These are phyloP conservation scores for Ceyx margarethae DNA, from an alignment of 2,113 vertebrate genomes.

Conservation along the genomic window DNA sequence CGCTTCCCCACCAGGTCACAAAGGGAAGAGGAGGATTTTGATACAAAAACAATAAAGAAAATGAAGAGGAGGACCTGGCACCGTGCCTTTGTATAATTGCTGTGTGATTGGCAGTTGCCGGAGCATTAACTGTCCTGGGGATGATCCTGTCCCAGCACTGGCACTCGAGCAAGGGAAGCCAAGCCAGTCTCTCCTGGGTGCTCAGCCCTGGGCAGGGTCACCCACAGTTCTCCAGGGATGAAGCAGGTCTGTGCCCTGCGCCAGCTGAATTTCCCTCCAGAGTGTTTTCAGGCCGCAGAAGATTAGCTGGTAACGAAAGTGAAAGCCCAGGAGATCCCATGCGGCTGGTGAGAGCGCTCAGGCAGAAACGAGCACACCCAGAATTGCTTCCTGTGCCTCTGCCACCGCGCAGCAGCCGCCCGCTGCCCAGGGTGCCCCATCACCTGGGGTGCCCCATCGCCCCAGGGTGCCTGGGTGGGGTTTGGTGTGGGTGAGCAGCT, in stretches of 20 bases:
- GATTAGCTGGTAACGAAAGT: constrained; percentile 41
- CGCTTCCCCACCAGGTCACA: neutral
- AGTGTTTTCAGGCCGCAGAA: neutral
- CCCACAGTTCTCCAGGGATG: neutral
- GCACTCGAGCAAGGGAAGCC: accelerated
- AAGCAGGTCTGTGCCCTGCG: accelerated
- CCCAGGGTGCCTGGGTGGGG: neutral
- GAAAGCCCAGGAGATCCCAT: constrained; percentile 66
- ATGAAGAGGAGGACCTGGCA: neutral
- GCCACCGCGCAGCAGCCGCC: neutral
- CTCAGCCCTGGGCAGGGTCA: neutral
- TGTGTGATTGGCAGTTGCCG: neutral
- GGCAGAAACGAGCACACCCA: constrained; percentile 27
- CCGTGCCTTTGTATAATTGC: neutral
- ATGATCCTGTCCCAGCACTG: accelerated
- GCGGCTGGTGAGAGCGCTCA: neutral
- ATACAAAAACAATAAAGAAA: neutral
- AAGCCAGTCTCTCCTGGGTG: accelerated
- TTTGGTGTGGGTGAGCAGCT: neutral
- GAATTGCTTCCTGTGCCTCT: constrained; percentile 60
- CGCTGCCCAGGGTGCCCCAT: neutral
- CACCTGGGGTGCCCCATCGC: neutral
- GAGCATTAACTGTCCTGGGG: neutral
- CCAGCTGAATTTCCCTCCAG: neutral
- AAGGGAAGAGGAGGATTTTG: neutral